Base-by-base conservation (phyloP, 2,888 invertebrate species). In the Ryuthela nishihirai region DNA sequence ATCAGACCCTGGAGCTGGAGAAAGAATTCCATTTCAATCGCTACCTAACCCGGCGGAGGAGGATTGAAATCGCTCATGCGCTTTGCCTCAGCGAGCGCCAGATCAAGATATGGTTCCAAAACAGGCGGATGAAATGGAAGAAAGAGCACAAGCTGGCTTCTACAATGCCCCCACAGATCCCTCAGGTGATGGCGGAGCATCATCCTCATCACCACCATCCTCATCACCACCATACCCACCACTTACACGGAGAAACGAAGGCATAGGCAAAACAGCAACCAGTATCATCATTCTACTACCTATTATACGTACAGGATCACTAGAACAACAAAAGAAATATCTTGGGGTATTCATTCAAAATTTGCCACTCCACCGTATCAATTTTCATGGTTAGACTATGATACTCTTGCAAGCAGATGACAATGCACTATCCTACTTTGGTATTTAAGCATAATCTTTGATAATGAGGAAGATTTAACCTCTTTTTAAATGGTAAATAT, bases 21-120 rank as follows among this genome's bases (percentile, higher is more conserved):
- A 95, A 95, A 76, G 95, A 95, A 80, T 95, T 95, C 80, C 94
- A 95, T 79, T 95, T 91, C 81, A 97, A 94, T 80, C 86, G 93
- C 75, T 97, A 95, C 82, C 84, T 95, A 79, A 95, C 95, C 70
- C 82, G 95, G 74, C 83, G 95, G 79, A 83, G 95, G 78, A 82
- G 95, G 74, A 94, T 95, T 74, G 93, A 93, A 81, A 95, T 95
- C 71, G 94, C 95, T 48, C 94, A 95, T 78, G 90, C 92, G 67
- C 85, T 97, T 65, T 92, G 93, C 76, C 83, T 95, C 73, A 92
- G 93, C 68, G 95, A 95, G 77, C 81, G 95, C 69, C 95, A 95
- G 81, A 95, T 92, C 76, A 92, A 92, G 80, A 93, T 93, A 77
- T 92, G 92, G 92, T 84, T 95, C 82, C 94, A 95, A 79, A 67